Evolutionary conservation across 2,113 vertebrate genomes (phyloP).

Genomic region (Ptilorrhoa leucosticta): DNA sequence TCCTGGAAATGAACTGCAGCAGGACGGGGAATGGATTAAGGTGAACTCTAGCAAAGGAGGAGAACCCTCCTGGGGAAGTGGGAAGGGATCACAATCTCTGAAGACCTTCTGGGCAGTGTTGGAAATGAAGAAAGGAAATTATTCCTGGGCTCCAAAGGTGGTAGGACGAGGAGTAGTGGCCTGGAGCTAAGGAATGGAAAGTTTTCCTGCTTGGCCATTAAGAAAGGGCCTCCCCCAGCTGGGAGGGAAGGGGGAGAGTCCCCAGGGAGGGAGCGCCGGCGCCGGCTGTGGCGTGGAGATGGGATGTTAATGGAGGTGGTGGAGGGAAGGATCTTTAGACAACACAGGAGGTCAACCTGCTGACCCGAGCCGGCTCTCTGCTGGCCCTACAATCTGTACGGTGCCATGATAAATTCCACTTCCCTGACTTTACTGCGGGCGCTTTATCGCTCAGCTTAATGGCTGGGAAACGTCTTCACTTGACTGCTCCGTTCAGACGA

Average conservation of each 20-base stretch:
- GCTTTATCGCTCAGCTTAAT: conserved; percentile 28
- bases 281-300: background rate
- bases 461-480: conserved; percentile 29
- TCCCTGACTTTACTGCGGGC: conserved; percentile 4
- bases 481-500: background rate
- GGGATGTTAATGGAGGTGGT: background rate
- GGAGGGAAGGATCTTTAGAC: conserved; percentile 8
- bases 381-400: background rate
- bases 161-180: background rate
- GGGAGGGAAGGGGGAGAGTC: background rate
- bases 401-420: conserved; percentile 30
- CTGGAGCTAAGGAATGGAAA: background rate
- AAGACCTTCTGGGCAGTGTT: conserved; percentile 21
- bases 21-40: background rate
- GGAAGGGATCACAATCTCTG: background rate
- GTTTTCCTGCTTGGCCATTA: background rate
- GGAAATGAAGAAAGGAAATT: conserved; percentile 52
- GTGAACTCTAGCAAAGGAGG: background rate
- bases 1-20: background rate
- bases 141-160: conserved; percentile 17
- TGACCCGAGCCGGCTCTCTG: background rate
- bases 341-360: background rate
- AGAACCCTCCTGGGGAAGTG: conserved; percentile 18
- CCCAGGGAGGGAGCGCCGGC: background rate
- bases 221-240: background rate